A percentile compares a stretch with the other conserved stretches of the same genome.
phyloP scores from a whole-genome alignment of 2,113 vertebrate species.

The Anolis sagrei region DNA sequence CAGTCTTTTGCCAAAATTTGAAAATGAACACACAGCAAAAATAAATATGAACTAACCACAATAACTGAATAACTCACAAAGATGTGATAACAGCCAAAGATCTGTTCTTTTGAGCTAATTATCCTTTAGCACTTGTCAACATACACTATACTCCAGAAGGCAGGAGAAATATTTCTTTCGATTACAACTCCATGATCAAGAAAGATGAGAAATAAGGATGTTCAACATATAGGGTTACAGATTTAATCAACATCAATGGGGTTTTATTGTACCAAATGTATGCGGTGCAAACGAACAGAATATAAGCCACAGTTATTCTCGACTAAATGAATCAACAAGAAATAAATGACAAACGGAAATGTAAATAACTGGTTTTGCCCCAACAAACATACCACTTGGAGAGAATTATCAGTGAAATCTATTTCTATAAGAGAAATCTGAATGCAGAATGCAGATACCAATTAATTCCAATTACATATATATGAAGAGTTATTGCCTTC shows the following conservation, averaged over 20 bases:
- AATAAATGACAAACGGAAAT: neutral
- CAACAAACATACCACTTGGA: neutral
- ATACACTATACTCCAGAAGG: no score
- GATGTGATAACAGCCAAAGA: neutral
- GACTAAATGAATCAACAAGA: neutral
- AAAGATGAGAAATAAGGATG: neutral
- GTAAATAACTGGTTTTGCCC: neutral
- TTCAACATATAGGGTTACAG: neutral
- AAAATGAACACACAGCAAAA: neutral
- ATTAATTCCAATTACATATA: neutral
- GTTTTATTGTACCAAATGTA: neutral
- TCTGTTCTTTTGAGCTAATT: neutral
- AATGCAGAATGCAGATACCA: neutral
- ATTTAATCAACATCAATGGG: neutral
- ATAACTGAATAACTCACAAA: neutral
- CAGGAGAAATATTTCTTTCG: neutral
- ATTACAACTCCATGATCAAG: neutral
- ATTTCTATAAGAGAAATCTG: neutral
- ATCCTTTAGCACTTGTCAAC: neutral
- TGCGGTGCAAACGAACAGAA: neutral
- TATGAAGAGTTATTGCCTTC: neutral
- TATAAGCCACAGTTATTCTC: neutral
- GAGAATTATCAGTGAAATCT: neutral
- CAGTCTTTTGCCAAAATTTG: neutral
- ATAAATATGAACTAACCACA: neutral